Evolutionary conservation across 2,888 invertebrate species (phyloP).

Genomic region (Cotesia congregata): DNA sequence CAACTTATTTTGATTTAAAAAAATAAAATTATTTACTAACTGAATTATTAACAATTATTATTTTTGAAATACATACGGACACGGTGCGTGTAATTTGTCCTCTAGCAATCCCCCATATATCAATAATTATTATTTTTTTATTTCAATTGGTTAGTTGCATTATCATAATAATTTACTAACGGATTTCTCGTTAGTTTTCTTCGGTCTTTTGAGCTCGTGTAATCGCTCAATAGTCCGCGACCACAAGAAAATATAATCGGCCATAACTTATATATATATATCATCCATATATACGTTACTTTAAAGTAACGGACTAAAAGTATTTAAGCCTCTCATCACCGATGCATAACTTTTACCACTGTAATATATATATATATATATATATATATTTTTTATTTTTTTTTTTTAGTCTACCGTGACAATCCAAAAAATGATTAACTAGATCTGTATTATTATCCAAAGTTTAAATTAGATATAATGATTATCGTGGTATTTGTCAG

Average conservation of each 20-base stretch:
- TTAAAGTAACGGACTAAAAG: not conserved
- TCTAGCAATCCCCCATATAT: too few relatives aligned
- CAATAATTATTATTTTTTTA: too few relatives aligned
- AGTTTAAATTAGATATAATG: not conserved
- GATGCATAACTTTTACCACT: not conserved
- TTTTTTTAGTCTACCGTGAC: not conserved
- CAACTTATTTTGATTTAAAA: not conserved
- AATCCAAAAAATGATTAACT: not conserved
- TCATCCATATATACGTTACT: not conserved
- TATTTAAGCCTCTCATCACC: not conserved
- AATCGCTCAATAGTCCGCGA: not conserved
- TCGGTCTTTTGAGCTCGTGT: not conserved
- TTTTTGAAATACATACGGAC: too few relatives aligned
- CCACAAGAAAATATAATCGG: not conserved
- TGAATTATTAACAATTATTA: too few relatives aligned
- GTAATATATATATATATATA: not conserved
- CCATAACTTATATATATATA: not conserved
- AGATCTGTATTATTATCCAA: not conserved
- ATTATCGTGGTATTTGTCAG: not conserved
- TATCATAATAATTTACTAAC: constrained; percentile 51
- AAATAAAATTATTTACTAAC: too few relatives aligned
- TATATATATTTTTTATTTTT: not conserved
- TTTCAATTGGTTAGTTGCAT: too few relatives aligned
- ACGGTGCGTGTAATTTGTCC: too few relatives aligned
- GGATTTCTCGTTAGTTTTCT: constrained; percentile 52